phyloP scores from a whole-genome alignment of 2,113 vertebrate genomes.

The Pampusana beccarii region DNA sequence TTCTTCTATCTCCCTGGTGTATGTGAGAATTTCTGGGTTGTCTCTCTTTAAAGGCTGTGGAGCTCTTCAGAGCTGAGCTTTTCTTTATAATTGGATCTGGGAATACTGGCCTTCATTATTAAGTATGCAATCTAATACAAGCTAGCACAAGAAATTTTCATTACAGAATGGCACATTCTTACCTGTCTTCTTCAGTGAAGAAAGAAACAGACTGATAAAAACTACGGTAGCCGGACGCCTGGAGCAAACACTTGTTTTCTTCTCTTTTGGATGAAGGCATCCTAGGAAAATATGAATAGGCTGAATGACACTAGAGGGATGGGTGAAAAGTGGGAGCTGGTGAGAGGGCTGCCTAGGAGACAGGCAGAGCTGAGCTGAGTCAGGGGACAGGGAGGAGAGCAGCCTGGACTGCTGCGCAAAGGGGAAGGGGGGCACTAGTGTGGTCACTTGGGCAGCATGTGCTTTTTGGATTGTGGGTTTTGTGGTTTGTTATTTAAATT shows the following conservation, averaged over 20 bases:
- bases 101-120: background rate
- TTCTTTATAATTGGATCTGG: background rate
- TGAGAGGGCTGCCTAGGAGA: background rate
- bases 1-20: background rate
- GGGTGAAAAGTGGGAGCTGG: background rate
- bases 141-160: background rate
- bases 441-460: no score
- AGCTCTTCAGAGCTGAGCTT: background rate
- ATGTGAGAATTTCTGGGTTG: background rate
- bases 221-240: background rate
- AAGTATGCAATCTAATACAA: background rate
- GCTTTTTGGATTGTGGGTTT: background rate
- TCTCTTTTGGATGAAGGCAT: background rate
- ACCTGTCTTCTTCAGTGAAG: background rate
- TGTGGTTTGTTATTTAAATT: background rate
- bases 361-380: background rate
- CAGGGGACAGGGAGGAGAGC: background rate
- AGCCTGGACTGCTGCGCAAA: background rate
- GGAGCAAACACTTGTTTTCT: background rate
- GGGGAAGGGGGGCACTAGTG: background rate
- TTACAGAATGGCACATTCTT: background rate
- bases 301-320: background rate
- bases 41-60: background rate
- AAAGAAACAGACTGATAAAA: background rate
- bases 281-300: background rate